These are phyloP conservation scores for Sinocyclocheilus rhinocerous DNA, from an alignment of 2,113 vertebrate genomes.

Conservation along the genomic window DNA sequence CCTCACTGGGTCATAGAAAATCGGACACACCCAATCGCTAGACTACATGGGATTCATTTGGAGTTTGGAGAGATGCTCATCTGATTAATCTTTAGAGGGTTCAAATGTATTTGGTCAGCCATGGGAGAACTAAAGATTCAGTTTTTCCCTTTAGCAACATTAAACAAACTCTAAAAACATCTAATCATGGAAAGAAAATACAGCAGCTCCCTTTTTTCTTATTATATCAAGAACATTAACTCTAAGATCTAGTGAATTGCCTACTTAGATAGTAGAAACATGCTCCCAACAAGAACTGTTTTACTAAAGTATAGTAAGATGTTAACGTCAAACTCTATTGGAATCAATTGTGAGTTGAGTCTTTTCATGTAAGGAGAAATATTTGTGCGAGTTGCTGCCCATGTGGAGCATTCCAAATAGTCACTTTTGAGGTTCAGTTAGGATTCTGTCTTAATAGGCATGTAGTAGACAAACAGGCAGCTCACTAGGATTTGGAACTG, in stretches of 20 bases:
- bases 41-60: background rate
- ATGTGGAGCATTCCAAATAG: background rate
- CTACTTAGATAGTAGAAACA: background rate
- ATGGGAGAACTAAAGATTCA: background rate
- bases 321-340: background rate
- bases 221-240: background rate
- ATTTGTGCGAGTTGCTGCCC: background rate
- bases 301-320: background rate
- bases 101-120: background rate
- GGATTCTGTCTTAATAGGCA: conserved; percentile 8
- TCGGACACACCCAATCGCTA: background rate
- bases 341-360: background rate
- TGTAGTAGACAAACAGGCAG: background rate
- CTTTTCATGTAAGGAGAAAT: background rate
- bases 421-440: background rate
- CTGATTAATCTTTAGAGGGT: background rate
- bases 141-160: background rate
- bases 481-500: background rate
- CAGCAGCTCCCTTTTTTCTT: background rate
- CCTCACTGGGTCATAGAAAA: background rate
- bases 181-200: background rate
- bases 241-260: background rate
- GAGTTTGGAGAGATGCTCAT: conserved; percentile 5
- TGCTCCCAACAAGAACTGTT: background rate
- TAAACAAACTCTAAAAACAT: background rate